Conservation (phyloP, 2,113 vertebrate species). For the Agelaius phoeniceus region DNA sequence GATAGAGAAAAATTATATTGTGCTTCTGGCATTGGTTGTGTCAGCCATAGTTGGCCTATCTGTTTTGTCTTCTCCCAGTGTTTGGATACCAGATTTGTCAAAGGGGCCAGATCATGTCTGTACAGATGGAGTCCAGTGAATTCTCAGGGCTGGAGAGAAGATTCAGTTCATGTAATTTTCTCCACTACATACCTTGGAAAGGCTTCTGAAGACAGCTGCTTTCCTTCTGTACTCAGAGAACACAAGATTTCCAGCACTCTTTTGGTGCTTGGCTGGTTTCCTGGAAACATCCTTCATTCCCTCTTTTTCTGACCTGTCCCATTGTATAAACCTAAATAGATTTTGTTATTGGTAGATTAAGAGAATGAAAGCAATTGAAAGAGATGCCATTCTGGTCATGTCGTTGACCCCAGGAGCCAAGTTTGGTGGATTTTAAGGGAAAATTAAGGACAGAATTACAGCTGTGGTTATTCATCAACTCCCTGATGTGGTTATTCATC, state of each 20-base stretch:
- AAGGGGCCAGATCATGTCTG: background rate
- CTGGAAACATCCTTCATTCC: background rate
- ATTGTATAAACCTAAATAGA: background rate
- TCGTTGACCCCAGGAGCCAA: background rate
- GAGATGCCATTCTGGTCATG: background rate
- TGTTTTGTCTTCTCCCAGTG: background rate
- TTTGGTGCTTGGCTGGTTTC: background rate
- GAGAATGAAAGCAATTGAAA: background rate
- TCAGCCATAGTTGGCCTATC: background rate
- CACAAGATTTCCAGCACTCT: background rate
- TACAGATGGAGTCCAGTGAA: background rate
- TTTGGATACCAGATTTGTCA: background rate
- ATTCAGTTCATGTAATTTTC: background rate
- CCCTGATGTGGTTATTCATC: background rate
- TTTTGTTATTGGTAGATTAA: background rate
- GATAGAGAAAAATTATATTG: background rate
- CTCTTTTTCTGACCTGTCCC: background rate
- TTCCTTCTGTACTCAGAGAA: background rate
- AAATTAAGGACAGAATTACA: background rate
- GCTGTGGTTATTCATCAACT: background rate
- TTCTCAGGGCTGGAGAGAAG: background rate
- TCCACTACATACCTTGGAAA: background rate
- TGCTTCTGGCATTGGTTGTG: background rate
- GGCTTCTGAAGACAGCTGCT: background rate
- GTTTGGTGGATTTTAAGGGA: background rate